A percentile compares a stretch with the other conserved stretches of the same genome.
Conservation (phyloP, 2,888 invertebrate species). For the Sceliomorpha sp. region DNA sequence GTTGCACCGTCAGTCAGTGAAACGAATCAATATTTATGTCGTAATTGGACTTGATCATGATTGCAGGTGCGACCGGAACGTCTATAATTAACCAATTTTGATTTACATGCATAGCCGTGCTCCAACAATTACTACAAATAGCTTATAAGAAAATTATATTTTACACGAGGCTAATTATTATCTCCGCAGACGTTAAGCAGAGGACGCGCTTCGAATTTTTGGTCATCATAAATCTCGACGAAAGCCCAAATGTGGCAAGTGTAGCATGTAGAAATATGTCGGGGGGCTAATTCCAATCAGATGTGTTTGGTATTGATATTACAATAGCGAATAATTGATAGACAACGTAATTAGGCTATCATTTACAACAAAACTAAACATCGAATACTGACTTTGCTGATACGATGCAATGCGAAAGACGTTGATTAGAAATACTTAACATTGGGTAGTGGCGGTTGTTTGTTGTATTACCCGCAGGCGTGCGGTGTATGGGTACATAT, state of each 20-base stretch:
- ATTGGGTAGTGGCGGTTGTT: slow-evolving; percentile 32
- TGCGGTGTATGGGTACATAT: not conserved
- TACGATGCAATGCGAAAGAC: slow-evolving; percentile 32
- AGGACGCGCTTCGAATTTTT: no score
- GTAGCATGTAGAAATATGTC: slow-evolving; percentile 1
- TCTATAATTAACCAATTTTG: no score
- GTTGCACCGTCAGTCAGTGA: no score
- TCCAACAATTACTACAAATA: no score
- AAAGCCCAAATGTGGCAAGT: not conserved
- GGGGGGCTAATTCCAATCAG: not conserved
- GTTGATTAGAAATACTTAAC: slow-evolving; percentile 55
- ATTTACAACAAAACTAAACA: slow-evolving; percentile 58
- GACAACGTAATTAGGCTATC: slow-evolving; percentile 69
- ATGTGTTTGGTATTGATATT: slow-evolving; percentile 12
- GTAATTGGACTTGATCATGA: no score
- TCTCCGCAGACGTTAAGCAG: no score
- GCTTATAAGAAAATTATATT: no score
- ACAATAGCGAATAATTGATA: slow-evolving; percentile 11
- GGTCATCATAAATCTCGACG: no score
- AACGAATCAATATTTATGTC: no score
- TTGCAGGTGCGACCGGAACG: no score
- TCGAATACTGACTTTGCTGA: slow-evolving; percentile 14
- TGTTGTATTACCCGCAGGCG: not conserved
- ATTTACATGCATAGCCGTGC: no score
- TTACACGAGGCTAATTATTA: no score